These are phyloP conservation scores for Bagarius yarrelli DNA, from an alignment of 2,113 vertebrate species.

Conservation along the genomic window DNA sequence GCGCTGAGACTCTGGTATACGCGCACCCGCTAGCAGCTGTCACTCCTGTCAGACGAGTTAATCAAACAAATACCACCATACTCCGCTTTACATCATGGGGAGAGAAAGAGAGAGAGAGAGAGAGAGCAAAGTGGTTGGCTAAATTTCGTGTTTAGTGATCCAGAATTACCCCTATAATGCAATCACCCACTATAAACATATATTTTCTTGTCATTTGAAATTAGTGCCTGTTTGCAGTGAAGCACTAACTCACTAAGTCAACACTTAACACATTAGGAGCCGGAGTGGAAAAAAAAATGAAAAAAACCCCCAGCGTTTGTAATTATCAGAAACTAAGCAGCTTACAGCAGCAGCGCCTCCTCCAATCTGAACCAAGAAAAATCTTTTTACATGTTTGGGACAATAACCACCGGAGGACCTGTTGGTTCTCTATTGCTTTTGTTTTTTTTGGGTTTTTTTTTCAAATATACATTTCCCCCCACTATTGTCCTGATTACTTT, in stretches of 20 bases:
- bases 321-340: constrained; percentile 71
- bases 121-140: constrained; percentile 52
- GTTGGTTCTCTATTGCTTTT: constrained; percentile 42
- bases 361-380: constrained; percentile 66
- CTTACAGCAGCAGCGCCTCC: constrained; percentile 61
- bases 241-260: constrained; percentile 34
- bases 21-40: constrained; percentile 96
- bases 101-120: constrained; percentile 40
- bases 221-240: neutral
- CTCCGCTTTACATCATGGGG: constrained; percentile 76
- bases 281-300: constrained; percentile 41
- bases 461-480: constrained; percentile 39
- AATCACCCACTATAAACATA: constrained; percentile 6
- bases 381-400: constrained; percentile 68
- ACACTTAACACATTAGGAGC: constrained; percentile 4
- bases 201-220: constrained; percentile 4
- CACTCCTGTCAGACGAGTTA: constrained; percentile 99
- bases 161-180: neutral
- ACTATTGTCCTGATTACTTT: constrained; percentile 39
- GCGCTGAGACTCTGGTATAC: constrained; percentile 97
- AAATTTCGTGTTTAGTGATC: constrained; percentile 22
- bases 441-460: constrained; percentile 48
- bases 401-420: constrained; percentile 57
- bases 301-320: constrained; percentile 60
- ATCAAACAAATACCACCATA: constrained; percentile 99